A percentile compares a stretch with the other conserved stretches of the same genome.
These are phyloP conservation scores for Spongilla lacustris DNA, from an alignment of 37 sponge, comb jelly and placozoan species.

Conservation along the genomic window DNA sequence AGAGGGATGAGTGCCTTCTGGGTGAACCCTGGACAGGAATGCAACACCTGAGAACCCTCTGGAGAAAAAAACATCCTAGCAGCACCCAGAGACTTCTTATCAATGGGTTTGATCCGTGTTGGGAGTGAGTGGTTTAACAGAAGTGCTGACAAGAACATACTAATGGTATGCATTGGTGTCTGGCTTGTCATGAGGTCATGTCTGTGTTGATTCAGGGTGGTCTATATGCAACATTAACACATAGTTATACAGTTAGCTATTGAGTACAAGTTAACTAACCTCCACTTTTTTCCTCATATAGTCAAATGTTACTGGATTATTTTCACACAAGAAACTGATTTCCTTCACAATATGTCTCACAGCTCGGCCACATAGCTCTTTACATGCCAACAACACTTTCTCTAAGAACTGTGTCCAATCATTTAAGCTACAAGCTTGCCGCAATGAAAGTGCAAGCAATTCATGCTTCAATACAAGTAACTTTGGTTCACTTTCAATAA, in stretches of 20 bases:
- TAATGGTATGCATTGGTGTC: not conserved
- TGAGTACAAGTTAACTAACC: not conserved
- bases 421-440: not conserved
- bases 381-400: not conserved
- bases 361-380: not conserved
- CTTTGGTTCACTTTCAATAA: not conserved
- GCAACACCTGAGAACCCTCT: not conserved
- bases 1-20: constrained; percentile 48
- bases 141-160: not conserved
- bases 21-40: constrained; percentile 53
- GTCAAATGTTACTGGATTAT: constrained; percentile 1
- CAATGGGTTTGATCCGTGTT: not conserved
- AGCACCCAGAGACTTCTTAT: not conserved
- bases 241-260: not conserved
- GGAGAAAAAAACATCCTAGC: not conserved
- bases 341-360: constrained; percentile 35
- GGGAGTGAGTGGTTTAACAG: not conserved
- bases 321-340: constrained; percentile 50
- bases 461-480: not conserved
- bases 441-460: not conserved
- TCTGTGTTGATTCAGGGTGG: not conserved
- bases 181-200: not conserved
- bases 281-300: not conserved
- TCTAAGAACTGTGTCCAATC: not conserved
- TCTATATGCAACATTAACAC: not conserved